Conservation (phyloP, 2,797 vertebrate species). For the Carcharodon carcharias region DNA sequence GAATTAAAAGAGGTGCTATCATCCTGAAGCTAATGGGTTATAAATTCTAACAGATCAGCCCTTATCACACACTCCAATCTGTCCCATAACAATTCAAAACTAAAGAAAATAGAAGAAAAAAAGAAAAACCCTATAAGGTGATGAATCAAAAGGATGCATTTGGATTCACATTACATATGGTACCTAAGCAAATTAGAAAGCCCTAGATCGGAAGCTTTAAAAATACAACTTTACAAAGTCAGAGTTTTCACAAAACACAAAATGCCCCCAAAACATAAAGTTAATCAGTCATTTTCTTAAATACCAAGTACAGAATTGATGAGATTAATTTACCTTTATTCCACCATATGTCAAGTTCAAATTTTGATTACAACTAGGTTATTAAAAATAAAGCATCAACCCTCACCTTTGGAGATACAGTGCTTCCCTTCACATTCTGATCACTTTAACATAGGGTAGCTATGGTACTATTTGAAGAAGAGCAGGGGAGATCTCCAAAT, state of each 20-base stretch:
- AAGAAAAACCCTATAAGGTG: background rate
- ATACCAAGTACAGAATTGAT: background rate
- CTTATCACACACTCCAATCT: background rate
- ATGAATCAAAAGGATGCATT: background rate
- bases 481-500: too few species aligned
- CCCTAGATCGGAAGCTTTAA: background rate
- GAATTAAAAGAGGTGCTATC: background rate
- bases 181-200: background rate
- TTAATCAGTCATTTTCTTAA: background rate
- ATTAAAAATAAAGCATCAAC: background rate
- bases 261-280: background rate
- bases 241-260: background rate
- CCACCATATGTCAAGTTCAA: background rate
- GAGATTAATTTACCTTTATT: too few species aligned
- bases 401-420: conserved; percentile 1
- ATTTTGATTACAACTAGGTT: background rate
- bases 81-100: background rate
- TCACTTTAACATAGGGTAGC: background rate
- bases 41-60: background rate
- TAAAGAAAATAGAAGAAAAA: background rate
- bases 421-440: background rate
- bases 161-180: background rate
- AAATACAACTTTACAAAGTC: background rate
- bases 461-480: background rate
- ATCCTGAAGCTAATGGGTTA: background rate